phyloP scores from a whole-genome alignment of 2,797 vertebrate species.

The Phalanger gymnotis region DNA sequence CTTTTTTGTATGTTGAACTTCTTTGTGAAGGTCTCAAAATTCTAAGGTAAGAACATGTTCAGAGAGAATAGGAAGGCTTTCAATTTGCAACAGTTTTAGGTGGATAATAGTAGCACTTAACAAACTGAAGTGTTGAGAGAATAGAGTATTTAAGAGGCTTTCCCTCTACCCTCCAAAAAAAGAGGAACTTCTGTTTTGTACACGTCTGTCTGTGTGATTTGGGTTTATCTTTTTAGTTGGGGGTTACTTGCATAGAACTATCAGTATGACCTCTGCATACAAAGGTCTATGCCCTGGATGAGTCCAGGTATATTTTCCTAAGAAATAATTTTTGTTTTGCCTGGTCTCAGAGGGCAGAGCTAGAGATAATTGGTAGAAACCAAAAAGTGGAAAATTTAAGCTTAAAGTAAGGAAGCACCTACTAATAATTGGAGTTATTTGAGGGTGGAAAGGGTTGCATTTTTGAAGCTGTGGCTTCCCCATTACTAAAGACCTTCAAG shows the following conservation, averaged over 20 bases:
- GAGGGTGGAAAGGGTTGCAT: background rate
- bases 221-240: background rate
- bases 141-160: background rate
- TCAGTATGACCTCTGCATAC: slow-evolving; percentile 4
- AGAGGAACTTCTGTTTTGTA: slow-evolving; percentile 15
- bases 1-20: background rate
- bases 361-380: background rate
- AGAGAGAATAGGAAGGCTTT: slow-evolving; percentile 3
- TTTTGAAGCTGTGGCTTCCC: background rate
- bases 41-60: background rate
- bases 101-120: background rate
- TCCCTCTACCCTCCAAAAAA: background rate
- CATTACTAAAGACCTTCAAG: background rate
- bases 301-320: background rate
- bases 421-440: background rate
- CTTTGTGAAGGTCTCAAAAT: background rate
- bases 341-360: background rate
- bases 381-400: background rate
- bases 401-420: background rate
- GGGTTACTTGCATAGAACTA: background rate
- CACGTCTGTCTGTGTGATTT: background rate
- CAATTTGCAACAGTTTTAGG: background rate
- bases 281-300: background rate
- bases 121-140: background rate
- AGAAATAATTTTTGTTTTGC: background rate